Conservation (phyloP, 2,888 invertebrate genomes). For the Pherbina coryleti region DNA sequence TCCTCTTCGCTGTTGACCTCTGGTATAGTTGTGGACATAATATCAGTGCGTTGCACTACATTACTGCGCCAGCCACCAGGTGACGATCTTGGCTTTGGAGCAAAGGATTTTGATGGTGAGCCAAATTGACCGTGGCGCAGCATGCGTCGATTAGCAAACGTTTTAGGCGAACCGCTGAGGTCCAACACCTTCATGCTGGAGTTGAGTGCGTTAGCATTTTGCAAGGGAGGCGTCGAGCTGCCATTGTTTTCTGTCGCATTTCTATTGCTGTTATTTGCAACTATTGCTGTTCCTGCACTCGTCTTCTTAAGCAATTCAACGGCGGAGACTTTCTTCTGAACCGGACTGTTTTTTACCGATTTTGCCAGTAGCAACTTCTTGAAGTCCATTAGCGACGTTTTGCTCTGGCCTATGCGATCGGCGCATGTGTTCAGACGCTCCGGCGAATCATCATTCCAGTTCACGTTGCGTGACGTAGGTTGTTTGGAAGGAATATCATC, state of each 20-base stretch:
- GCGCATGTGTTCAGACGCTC: constrained; percentile 72
- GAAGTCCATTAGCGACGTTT: constrained; percentile 87
- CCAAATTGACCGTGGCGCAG: constrained; percentile 71
- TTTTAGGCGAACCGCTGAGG: constrained; percentile 79
- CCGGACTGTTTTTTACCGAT: constrained; percentile 75
- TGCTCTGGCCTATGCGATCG: constrained; percentile 76
- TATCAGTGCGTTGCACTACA: constrained; percentile 76
- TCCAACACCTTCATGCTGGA: constrained; percentile 77
- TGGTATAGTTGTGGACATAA: constrained; percentile 87
- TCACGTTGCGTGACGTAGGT: constrained; percentile 55
- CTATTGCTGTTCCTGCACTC: constrained; percentile 19
- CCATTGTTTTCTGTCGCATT: background rate
- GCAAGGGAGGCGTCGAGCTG: background rate
- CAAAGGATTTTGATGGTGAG: constrained; percentile 72
- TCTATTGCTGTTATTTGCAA: background rate
- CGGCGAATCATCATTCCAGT: constrained; percentile 62
- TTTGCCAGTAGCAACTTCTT: constrained; percentile 84
- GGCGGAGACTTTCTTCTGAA: constrained; percentile 77
- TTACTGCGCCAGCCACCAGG: constrained; percentile 62
- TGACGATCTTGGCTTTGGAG: constrained; percentile 75
- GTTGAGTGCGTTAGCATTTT: constrained; percentile 54
- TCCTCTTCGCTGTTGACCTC: constrained; percentile 87
- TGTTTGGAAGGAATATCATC: constrained; percentile 61
- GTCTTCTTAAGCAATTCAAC: constrained; percentile 82
- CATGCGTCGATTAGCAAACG: constrained; percentile 76